Conservation (phyloP, 1,140 invertebrate species). For the Procambarus virginalis region DNA sequence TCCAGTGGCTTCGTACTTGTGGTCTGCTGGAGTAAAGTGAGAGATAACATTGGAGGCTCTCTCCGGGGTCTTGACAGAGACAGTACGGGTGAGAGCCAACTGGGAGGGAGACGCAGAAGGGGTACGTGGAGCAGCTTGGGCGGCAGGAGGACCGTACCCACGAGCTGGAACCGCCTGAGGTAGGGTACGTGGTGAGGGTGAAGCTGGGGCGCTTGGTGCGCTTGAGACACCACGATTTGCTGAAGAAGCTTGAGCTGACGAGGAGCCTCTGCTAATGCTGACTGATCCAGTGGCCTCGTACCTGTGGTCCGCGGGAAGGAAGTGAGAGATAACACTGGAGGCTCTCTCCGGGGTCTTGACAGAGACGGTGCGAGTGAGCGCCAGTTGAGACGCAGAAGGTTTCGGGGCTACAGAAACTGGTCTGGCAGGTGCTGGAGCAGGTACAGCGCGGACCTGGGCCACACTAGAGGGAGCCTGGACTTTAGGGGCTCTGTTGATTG, state of each 20-base stretch:
- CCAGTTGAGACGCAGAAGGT: neutral
- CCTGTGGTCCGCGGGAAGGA: slow-evolving; percentile 41
- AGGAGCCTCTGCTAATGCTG: slow-evolving; percentile 19
- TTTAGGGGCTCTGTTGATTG: slow-evolving; percentile 3
- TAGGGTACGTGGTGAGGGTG: neutral
- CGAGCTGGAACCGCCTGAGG: neutral
- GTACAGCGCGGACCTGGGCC: too few species aligned
- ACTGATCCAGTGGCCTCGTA: slow-evolving; percentile 57
- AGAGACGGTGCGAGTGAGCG: slow-evolving; percentile 45
- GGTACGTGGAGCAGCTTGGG: neutral
- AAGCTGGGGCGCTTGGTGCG: neutral
- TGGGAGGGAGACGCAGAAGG: neutral
- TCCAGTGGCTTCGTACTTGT: slow-evolving; percentile 57
- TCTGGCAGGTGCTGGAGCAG: neutral
- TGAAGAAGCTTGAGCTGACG: neutral
- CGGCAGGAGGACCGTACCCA: neutral
- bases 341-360: slow-evolving; percentile 47
- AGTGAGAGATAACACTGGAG: slow-evolving; percentile 46
- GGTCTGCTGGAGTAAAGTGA: slow-evolving; percentile 47
- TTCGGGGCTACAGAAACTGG: neutral
- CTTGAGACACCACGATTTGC: neutral
- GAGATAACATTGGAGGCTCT: slow-evolving; percentile 37
- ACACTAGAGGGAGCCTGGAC: too few species aligned
- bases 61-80: slow-evolving; percentile 50
- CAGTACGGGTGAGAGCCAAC: slow-evolving; percentile 39